Conservation (phyloP, 2,113 vertebrate genomes). For the Equus quagga region DNA sequence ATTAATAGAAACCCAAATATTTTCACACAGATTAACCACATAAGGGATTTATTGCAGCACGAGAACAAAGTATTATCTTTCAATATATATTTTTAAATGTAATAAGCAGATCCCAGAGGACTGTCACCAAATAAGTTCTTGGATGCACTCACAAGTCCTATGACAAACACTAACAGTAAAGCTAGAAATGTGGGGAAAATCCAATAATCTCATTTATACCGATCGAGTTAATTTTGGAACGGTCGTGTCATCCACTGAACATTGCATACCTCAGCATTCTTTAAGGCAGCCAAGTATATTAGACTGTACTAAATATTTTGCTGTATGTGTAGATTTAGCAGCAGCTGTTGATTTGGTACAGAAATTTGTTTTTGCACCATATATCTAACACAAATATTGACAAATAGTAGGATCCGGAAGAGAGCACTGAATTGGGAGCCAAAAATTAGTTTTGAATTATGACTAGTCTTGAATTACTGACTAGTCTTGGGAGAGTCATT, state of each 20-base stretch:
- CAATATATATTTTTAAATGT: constrained; percentile 49
- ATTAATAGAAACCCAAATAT: constrained; percentile 65
- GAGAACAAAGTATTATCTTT: constrained; percentile 32
- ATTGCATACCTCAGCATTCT: constrained; percentile 63
- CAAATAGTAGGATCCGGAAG: neutral
- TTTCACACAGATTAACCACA: constrained; percentile 64
- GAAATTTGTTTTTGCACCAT: constrained; percentile 13
- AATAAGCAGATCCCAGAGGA: constrained; percentile 47
- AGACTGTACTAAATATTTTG: constrained; percentile 53
- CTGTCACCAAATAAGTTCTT: constrained; percentile 20
- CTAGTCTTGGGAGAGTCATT: neutral
- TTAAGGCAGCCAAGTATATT: constrained; percentile 26
- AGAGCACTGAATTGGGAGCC: neutral
- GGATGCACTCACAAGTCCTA: neutral
- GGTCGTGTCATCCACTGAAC: constrained; percentile 26
- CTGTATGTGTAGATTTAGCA: constrained; percentile 51
- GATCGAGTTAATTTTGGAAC: constrained; percentile 66
- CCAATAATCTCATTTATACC: constrained; percentile 62
- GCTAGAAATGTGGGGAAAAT: constrained; percentile 48
- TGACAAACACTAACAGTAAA: constrained; percentile 60
- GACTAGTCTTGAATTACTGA: neutral
- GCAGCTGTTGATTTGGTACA: neutral
- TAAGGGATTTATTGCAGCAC: constrained; percentile 48
- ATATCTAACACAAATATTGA: constrained; percentile 27
- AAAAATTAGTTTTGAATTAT: neutral